A percentile compares a stretch with the other conserved stretches of the same genome.
These are phyloP conservation scores for Agrochola lota DNA, from an alignment of 2,888 invertebrate species.

Conservation along the genomic window DNA sequence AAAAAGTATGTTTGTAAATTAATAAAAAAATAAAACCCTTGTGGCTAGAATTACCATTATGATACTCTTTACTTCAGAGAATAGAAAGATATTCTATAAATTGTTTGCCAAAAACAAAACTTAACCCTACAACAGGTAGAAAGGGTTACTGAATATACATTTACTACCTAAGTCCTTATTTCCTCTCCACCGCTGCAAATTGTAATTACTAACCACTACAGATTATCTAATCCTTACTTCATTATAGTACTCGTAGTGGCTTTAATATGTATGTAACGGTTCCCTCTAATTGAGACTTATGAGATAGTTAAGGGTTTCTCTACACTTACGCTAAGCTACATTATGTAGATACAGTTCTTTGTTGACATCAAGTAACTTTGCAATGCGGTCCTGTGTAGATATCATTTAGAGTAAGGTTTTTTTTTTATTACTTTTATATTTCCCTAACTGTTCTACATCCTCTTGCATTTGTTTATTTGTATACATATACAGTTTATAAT, in stretches of 20 bases:
- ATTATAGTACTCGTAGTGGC: constrained; percentile 38
- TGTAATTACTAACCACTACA: constrained; percentile 41
- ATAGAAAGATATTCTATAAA: no score
- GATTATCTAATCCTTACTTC: constrained; percentile 47
- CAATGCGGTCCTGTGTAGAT: neutral
- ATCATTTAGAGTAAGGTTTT: no score
- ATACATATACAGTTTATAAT: no score
- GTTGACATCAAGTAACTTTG: neutral
- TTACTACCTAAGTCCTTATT: neutral
- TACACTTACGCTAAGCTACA: constrained; percentile 6
- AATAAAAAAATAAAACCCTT: no score
- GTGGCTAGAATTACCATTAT: no score
- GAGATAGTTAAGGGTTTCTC: constrained; percentile 42
- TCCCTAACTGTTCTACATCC: no score
- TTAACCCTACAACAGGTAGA: neutral
- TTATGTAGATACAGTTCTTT: constrained; percentile 4
- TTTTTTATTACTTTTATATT: no score
- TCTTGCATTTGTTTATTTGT: no score
- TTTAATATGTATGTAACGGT: constrained; percentile 55
- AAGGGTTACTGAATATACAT: neutral
- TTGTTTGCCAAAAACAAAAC: neutral
- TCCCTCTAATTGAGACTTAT: constrained; percentile 58
- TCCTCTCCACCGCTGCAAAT: constrained; percentile 6
- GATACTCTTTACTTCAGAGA: no score
- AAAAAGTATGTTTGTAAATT: no score